phyloP scores from a whole-genome alignment of 2,888 invertebrate genomes.

The Cremastobaeus sp. region DNA sequence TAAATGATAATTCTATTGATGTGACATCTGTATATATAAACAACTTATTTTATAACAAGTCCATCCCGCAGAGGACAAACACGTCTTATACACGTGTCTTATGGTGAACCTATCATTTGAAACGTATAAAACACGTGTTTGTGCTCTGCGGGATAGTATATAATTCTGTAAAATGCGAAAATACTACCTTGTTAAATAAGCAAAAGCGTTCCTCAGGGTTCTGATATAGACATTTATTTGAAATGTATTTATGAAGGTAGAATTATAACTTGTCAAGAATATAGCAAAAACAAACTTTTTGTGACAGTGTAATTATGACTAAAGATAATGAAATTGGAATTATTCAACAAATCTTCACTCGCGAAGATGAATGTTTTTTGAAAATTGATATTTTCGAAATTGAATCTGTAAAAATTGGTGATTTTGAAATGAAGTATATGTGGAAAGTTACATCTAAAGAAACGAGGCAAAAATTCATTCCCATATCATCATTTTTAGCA shows the following conservation, averaged over 20 bases:
- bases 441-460: too few relatives aligned
- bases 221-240: too few relatives aligned
- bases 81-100: too few relatives aligned
- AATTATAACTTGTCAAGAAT: background rate
- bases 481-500: too few relatives aligned
- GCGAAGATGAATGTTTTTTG: background rate
- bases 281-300: too few relatives aligned
- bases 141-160: too few relatives aligned
- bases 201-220: too few relatives aligned
- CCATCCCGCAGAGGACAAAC: too few relatives aligned
- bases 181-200: background rate
- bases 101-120: too few relatives aligned
- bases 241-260: background rate
- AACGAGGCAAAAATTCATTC: too few relatives aligned
- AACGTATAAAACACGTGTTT: too few relatives aligned
- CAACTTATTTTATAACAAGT: background rate
- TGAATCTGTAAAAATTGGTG: background rate
- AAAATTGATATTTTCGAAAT: background rate
- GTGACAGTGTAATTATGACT: conserved; percentile 11
- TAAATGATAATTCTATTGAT: background rate
- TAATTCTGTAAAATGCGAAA: background rate
- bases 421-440: background rate
- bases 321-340: background rate
- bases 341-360: background rate
- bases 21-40: conserved; percentile 2